phyloP scores from a whole-genome alignment of 2,797 vertebrate species.

The Hyperoplus immaculatus region DNA sequence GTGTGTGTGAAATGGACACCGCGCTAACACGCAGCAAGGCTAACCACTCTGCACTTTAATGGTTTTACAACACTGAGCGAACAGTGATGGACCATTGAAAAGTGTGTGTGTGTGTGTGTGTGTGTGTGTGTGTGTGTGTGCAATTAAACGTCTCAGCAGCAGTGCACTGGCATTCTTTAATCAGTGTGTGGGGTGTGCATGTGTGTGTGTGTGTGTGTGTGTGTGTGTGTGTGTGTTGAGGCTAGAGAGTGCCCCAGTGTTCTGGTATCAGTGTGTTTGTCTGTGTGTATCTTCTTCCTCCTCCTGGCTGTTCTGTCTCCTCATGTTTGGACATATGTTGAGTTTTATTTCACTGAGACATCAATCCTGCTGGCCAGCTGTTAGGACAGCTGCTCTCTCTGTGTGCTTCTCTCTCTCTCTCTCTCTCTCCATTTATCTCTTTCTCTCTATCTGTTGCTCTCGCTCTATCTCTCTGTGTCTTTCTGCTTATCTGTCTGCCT shows the following conservation, averaged over 20 bases:
- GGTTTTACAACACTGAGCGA: constrained; percentile 70
- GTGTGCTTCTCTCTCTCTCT: constrained; percentile 32
- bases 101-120: too few relatives aligned
- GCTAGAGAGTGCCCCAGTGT: constrained; percentile 39
- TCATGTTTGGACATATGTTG: constrained; percentile 84
- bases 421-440: constrained; percentile 27
- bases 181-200: constrained; percentile 57
- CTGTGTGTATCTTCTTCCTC: constrained; percentile 54
- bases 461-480: constrained; percentile 7
- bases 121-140: constrained; percentile 10
- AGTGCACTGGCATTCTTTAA: constrained; percentile 63
- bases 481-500: constrained; percentile 11
- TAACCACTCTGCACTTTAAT: constrained; percentile 75
- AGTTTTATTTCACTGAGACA: constrained; percentile 84
- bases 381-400: constrained; percentile 78
- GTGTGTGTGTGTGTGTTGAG: constrained; percentile 42
- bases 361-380: constrained; percentile 82
- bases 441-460: constrained; percentile 15
- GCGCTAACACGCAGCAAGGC: constrained; percentile 70
- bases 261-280: constrained; percentile 44
- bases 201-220: constrained; percentile 40
- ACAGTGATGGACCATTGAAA: constrained; percentile 5
- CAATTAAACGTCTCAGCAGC: constrained; percentile 61
- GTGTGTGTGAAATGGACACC: constrained; percentile 80
- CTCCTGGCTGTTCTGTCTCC: constrained; percentile 63